Evolutionary conservation across 2,113 vertebrate genomes (phyloP), one percentile per base, ranked within the genome.

Genomic region (Microtus montanus): DNA sequence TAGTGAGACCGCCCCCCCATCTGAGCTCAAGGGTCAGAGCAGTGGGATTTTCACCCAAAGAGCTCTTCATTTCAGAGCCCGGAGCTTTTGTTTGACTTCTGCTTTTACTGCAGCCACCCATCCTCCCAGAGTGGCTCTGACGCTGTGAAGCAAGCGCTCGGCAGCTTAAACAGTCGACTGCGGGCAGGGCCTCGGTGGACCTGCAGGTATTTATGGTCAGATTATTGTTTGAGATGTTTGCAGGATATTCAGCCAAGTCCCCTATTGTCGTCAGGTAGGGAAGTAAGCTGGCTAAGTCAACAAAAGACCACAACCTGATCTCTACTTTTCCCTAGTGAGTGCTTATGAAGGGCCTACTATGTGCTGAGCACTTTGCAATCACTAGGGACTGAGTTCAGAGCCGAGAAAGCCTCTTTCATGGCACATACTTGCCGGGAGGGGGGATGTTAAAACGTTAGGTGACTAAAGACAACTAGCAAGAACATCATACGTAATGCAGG

Each of bases 51-150:
- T 93, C 91, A 73, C 84, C 92, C 94, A 95, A 92, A 93, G 93
- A 90, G 82, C 92, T 97, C 97, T 92, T 83, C 86, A 77, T 95
- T 95, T 95, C 75, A 14, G 73, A 89, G 71, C 95, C 74, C 89
- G 89, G 89, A 97, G 87, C 94, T 96, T 68, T 85, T 95, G 88
- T 96, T 94, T 94, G 95, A 91, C 91, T 94, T 96, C 74, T 87
- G 75, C 70, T 64, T 94, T 83, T 93, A 66, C 92, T 61, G 61
- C 54, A 38, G n/a, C 52, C 93, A 79, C 80, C n/a, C 64, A 87
- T 52, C 89, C 85, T 97, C 75, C n/a, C 38, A 68, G 88, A 93
- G 94, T 92, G 74, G 78, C 90, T 88, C n/a, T 41, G 91, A 61
- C 93, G 87, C 11, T 38, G 90, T 33, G 79, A 86, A 86, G 44